These are phyloP conservation scores for Otis tarda DNA, from an alignment of 2,113 vertebrate species.

Conservation along the genomic window DNA sequence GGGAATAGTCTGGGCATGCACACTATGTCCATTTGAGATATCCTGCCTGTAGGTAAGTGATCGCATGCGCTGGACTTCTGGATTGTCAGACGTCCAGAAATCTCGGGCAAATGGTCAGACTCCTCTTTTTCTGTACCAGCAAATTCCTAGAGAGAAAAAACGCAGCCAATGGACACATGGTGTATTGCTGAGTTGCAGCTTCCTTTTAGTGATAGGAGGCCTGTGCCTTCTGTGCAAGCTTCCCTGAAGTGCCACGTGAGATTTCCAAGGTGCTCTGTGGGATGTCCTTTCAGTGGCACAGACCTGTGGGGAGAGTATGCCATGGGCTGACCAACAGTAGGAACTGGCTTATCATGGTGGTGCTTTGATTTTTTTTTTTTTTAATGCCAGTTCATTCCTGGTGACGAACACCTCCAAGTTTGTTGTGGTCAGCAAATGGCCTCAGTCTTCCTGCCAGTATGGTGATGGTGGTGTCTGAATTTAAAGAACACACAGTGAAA, in stretches of 20 bases:
- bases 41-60: background rate
- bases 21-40: background rate
- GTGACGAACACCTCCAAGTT: background rate
- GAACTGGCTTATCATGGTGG: background rate
- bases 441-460: background rate
- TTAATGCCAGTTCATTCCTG: background rate
- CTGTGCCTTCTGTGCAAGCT: background rate
- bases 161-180: rapidly evolving
- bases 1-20: background rate
- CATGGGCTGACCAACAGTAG: background rate
- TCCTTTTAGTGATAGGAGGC: background rate
- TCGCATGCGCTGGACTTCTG: background rate
- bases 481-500: background rate
- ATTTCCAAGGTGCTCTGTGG: background rate
- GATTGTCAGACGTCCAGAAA: background rate
- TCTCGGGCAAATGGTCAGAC: background rate
- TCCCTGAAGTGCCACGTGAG: background rate
- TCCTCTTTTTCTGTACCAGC: background rate
- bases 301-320: background rate
- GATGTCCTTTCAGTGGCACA: background rate
- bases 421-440: background rate
- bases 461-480: background rate
- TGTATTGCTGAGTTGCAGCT: background rate
- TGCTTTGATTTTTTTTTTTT: background rate
- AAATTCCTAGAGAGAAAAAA: background rate